phyloP scores from a whole-genome alignment of 2,113 vertebrate species.

The Okapia johnstoni region DNA sequence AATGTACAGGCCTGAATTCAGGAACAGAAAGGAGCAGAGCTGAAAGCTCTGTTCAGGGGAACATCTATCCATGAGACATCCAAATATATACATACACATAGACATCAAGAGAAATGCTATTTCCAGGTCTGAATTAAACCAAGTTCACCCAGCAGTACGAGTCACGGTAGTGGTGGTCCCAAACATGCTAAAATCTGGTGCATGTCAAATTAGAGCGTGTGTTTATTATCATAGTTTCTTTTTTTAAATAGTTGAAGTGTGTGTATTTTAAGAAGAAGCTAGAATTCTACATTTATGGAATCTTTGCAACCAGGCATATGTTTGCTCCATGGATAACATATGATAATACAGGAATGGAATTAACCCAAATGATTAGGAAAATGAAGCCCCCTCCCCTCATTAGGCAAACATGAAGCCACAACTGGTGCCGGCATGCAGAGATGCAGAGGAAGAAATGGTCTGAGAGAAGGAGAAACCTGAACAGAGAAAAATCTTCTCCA shows the following conservation, averaged over 20 bases:
- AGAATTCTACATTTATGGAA: neutral
- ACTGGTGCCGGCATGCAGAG: neutral
- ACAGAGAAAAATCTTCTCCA: neutral
- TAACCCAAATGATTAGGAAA: neutral
- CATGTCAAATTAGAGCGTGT: neutral
- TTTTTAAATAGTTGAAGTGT: neutral
- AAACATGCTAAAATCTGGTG: neutral
- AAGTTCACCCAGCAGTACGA: neutral
- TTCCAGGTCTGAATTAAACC: neutral
- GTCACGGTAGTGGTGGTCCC: neutral
- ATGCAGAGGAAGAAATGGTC: neutral
- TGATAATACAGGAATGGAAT: neutral
- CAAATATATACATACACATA: neutral
- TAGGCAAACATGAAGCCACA: neutral
- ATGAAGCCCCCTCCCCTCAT: neutral
- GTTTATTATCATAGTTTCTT: conserved; percentile 24
- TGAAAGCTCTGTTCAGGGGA: neutral
- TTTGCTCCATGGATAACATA: neutral
- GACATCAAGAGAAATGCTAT: neutral
- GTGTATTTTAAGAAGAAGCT: neutral
- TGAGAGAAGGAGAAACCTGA: neutral
- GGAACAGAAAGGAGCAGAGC: neutral
- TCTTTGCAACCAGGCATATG: neutral
- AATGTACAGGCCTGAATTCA: neutral
- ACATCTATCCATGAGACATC: neutral